A percentile compares a stretch with the other conserved stretches of the same genome.
Evolutionary conservation across 1,140 invertebrate genomes (phyloP).

Genomic region (Tetraneura akinire): DNA sequence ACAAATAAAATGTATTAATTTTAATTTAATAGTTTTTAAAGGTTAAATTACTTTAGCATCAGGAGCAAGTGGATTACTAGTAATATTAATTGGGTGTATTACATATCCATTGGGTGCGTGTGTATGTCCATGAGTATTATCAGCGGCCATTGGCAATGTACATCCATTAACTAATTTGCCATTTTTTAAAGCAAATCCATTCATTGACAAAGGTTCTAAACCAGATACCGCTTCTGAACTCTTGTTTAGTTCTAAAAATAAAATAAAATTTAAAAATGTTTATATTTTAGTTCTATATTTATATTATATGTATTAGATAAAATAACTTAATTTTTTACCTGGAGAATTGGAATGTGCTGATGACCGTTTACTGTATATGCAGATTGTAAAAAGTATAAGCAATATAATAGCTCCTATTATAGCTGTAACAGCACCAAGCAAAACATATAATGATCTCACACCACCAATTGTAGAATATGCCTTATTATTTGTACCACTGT

Average conservation of each 20-base stretch:
- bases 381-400: constrained; percentile 60
- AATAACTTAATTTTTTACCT: constrained; percentile 5
- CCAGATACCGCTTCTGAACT: constrained; percentile 53
- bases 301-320: background rate
- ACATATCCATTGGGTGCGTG: constrained; percentile 41
- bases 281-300: no score
- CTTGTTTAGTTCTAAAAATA: constrained; percentile 30
- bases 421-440: constrained; percentile 64
- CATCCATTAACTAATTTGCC: constrained; percentile 50
- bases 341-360: constrained; percentile 50
- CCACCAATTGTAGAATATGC: constrained; percentile 56
- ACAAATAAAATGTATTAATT: constrained; percentile 6
- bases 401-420: constrained; percentile 60
- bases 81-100: constrained; percentile 64
- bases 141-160: constrained; percentile 18
- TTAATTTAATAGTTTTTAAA: background rate
- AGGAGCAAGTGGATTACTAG: constrained; percentile 70
- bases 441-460: constrained; percentile 62
- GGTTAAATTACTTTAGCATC: constrained; percentile 58
- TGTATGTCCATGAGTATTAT: constrained; percentile 51
- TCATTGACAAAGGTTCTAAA: constrained; percentile 56
- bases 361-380: constrained; percentile 61
- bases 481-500: constrained; percentile 50
- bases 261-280: background rate
- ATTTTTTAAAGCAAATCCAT: constrained; percentile 49